Percentiles rank a stretch among this genome's conserved stretches.
These are phyloP conservation scores for Chymomyza caudatula DNA, from an alignment of 2,888 invertebrate species.

Conservation along the genomic window DNA sequence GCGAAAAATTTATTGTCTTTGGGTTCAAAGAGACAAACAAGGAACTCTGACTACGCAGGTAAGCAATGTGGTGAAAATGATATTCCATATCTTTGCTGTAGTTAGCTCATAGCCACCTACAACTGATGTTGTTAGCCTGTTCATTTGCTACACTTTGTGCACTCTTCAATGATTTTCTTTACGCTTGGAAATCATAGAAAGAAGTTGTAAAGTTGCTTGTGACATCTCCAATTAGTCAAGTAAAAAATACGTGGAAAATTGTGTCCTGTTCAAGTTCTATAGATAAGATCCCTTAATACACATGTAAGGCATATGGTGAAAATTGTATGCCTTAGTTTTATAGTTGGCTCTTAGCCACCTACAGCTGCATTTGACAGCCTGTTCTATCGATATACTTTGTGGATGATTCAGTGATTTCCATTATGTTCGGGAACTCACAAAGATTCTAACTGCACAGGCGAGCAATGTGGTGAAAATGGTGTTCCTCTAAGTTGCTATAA, in stretches of 20 bases:
- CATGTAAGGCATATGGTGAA: background rate
- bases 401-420: background rate
- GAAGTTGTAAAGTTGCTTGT: too few relatives aligned
- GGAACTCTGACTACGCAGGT: background rate
- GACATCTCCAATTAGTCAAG: too few relatives aligned
- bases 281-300: background rate
- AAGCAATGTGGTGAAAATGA: background rate
- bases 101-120: background rate
- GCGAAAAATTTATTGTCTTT: too few relatives aligned
- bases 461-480: too few relatives aligned
- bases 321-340: too few relatives aligned
- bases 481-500: background rate
- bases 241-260: too few relatives aligned
- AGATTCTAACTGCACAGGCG: background rate
- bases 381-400: background rate
- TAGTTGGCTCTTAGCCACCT: background rate
- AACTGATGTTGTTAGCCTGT: background rate
- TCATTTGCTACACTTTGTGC: background rate
- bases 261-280: too few relatives aligned
- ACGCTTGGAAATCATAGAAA: too few relatives aligned
- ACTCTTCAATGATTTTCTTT: background rate
- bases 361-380: background rate
- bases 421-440: background rate
- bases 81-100: too few relatives aligned
- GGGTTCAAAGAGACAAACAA: background rate